These are phyloP conservation scores for Austrofundulus limnaeus DNA, from an alignment of 2,113 vertebrate genomes.

Conservation along the genomic window DNA sequence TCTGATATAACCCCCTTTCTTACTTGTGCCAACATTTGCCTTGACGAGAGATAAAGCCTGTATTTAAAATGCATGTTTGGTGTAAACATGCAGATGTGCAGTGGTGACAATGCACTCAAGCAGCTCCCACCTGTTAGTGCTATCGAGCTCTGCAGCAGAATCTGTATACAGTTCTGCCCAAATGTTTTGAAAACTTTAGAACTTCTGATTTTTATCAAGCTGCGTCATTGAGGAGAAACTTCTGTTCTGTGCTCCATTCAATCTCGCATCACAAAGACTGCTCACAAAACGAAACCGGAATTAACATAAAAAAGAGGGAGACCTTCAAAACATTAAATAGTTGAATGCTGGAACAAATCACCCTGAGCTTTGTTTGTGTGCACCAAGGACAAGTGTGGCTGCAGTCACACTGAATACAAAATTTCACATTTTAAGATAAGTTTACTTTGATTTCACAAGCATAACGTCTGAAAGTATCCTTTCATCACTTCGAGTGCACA, in stretches of 20 bases:
- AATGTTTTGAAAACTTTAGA: constrained; percentile 9
- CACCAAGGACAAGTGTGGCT: background rate
- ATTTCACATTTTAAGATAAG: background rate
- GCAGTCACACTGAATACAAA: background rate
- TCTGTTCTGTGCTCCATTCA: rapidly evolving
- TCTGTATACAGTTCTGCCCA: constrained; percentile 7
- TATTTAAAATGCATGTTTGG: constrained; percentile 26
- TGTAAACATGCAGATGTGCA: constrained; percentile 30
- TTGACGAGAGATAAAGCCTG: constrained; percentile 23
- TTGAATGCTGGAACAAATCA: background rate
- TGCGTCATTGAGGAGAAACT: background rate
- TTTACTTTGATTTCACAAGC: background rate
- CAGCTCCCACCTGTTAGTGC: background rate
- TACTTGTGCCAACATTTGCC: constrained; percentile 6
- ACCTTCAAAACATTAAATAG: background rate
- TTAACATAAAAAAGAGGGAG: background rate
- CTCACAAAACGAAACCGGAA: background rate
- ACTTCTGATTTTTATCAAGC: background rate
- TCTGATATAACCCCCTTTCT: constrained; percentile 57
- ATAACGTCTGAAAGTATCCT: background rate
- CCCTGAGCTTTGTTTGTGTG: background rate
- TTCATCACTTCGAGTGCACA: background rate
- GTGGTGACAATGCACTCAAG: constrained; percentile 15
- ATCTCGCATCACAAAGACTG: rapidly evolving
- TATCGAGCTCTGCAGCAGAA: constrained; percentile 21